Conservation (phyloP, 1,140 invertebrate genomes). For the Trichoplusia ni region DNA sequence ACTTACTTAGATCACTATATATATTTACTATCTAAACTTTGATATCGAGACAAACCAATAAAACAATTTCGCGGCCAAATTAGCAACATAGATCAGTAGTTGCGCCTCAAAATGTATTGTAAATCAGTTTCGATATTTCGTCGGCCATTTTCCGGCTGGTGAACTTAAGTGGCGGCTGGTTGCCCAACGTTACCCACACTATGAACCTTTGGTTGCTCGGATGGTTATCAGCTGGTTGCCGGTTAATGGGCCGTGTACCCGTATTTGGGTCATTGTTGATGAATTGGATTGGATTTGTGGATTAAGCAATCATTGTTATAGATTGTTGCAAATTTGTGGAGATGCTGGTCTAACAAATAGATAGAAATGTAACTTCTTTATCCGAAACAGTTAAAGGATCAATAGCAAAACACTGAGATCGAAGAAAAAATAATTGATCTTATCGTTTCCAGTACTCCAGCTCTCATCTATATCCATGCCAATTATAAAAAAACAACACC, state of each 20-base stretch:
- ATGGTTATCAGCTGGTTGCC: constrained; percentile 10
- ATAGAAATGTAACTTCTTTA: too few species aligned
- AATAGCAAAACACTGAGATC: too few species aligned
- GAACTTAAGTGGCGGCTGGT: constrained; percentile 14
- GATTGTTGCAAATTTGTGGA: background rate
- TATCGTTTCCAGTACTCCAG: too few species aligned
- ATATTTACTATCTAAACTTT: too few species aligned
- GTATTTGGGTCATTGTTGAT: constrained; percentile 4
- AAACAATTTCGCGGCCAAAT: constrained; percentile 6
- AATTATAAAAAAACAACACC: too few species aligned
- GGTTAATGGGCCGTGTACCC: constrained; percentile 19
- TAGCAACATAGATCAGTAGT: constrained; percentile 3
- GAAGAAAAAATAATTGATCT: too few species aligned
- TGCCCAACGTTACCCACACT: constrained; percentile 2
- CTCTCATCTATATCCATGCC: too few species aligned
- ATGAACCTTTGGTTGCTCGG: constrained; percentile 15
- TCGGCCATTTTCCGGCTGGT: constrained; percentile 19
- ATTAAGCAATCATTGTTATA: background rate
- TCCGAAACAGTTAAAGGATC: too few species aligned
- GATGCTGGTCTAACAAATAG: too few species aligned
- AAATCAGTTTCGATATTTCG: constrained; percentile 25
- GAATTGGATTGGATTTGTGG: background rate
- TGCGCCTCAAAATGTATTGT: constrained; percentile 21
- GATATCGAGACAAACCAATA: too few species aligned
- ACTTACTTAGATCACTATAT: too few species aligned